Evolutionary conservation across 1,140 invertebrate genomes (phyloP), one percentile per base, ranked within the genome.

Genomic region (Drosophila chauvacae): DNA sequence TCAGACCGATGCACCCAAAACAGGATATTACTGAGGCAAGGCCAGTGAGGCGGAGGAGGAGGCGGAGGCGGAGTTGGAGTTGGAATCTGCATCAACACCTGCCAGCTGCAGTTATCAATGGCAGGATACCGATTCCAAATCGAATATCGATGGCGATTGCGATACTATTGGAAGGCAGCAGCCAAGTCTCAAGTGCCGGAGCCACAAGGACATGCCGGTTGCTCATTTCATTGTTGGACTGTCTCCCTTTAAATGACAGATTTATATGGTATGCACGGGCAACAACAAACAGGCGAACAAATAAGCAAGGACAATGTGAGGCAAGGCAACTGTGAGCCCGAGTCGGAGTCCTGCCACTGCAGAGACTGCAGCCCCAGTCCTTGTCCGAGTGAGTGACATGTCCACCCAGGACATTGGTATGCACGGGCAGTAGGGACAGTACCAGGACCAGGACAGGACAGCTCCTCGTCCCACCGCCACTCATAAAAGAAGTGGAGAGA

Each of bases 181-280:
- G 30, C 26, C 20, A 7, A 37, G 33, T 23, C 33, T 37, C 33
- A 37, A 20, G 18, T 23, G 13, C n/a, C 18, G 26, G 16, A 11
- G 53, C 18, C 13, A 16, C 62, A 64, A 61, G 57, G 57, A 10
- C 35, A 37, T 61, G 18, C 57, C 20, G 13, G 48, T 57, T 65
- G 63, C 66, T 70, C 48, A 45, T 70, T 45, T 53, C 66, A 70
- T 69, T 70, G 66, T 56, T 51, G 30, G 48, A 33, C 41, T 70
- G 39, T n/a, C 30, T 61, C n/a, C 30, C 68, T 63, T 84, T 66
- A 71, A 83, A 80, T 80, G 77, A 60, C 61, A 85, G 77, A 80
- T 83, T 85, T 83, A 84, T 83, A 64, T 48, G 64, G 60, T 59
- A 69, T 74, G 69, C 78, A 63, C 18, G 59, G 61, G 56, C 59